A percentile compares a stretch with the other conserved stretches of the same genome.
These are phyloP conservation scores for Dysidea cf. avara DNA, from an alignment of 37 sponge, comb jelly and placozoan species.

Conservation along the genomic window DNA sequence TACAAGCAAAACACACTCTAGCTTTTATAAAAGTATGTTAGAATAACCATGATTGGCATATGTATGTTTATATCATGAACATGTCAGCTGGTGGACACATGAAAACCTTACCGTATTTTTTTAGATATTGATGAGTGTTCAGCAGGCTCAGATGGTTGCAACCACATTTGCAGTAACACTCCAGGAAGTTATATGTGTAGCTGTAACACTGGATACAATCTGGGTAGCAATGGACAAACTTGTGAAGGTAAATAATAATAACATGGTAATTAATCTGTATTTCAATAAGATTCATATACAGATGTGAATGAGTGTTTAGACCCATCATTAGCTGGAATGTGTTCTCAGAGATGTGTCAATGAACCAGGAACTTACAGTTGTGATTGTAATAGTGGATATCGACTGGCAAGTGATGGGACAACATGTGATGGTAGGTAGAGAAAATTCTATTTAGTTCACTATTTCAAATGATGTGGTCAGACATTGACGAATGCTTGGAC, in stretches of 20 bases:
- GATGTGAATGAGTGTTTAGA: constrained; percentile 19
- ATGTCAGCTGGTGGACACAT: no score
- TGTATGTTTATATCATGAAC: no score
- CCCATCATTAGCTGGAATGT: background rate
- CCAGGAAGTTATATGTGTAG: constrained; percentile 41
- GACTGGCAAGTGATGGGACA: constrained; percentile 19
- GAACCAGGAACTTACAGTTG: constrained; percentile 19
- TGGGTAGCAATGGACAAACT: constrained; percentile 6
- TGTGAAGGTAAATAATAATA: constrained; percentile 23
- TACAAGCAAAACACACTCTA: no score
- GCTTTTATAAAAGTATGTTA: no score
- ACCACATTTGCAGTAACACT: constrained; percentile 47
- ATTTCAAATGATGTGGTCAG: background rate
- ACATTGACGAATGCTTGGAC: constrained; percentile 5
- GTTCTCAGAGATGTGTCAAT: constrained; percentile 13
- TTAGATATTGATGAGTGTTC: constrained; percentile 73
- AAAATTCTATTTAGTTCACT: background rate
- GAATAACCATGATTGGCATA: no score
- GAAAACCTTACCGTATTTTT: no score
- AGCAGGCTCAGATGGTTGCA: constrained; percentile 17
- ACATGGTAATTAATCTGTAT: background rate
- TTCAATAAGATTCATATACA: background rate
- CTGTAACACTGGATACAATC: constrained; percentile 39
- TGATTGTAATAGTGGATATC: constrained; percentile 24
- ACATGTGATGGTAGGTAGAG: constrained; percentile 46